Conservation (phyloP, 2,888 invertebrate genomes). For the Drosophila anomalata region DNA sequence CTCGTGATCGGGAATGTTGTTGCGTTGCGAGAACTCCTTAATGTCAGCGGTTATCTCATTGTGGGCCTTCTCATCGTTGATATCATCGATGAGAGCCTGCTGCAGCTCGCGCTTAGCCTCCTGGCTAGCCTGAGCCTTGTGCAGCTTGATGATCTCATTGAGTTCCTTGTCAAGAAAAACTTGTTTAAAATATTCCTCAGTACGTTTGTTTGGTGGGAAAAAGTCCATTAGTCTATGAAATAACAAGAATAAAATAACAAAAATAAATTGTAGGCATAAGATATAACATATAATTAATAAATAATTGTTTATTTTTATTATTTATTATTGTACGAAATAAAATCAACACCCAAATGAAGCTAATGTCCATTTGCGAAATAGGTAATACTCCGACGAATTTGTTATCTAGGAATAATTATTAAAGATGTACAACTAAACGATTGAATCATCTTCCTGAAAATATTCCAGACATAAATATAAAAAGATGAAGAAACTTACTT, state of each 20-base stretch:
- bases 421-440: constrained; percentile 72
- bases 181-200: constrained; percentile 93
- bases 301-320: background rate
- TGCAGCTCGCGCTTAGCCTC: constrained; percentile 92
- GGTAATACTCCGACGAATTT: constrained; percentile 64
- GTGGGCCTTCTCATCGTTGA: constrained; percentile 93
- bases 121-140: constrained; percentile 93
- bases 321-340: constrained; percentile 64
- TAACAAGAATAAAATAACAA: background rate
- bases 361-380: constrained; percentile 69
- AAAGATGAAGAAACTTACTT: constrained; percentile 83
- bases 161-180: constrained; percentile 92
- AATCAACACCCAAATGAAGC: constrained; percentile 78
- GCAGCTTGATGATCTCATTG: constrained; percentile 91
- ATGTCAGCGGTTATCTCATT: constrained; percentile 94
- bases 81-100: constrained; percentile 92
- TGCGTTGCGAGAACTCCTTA: constrained; percentile 92
- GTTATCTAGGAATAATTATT: constrained; percentile 81
- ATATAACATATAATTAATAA: background rate
- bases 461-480: constrained; percentile 34
- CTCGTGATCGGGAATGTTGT: constrained; percentile 95
- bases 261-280: background rate
- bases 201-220: constrained; percentile 96
- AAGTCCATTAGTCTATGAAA: constrained; percentile 92
- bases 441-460: constrained; percentile 75